Base-by-base conservation (phyloP, 2,888 invertebrate species). In the Pristionchus fissidentatus region DNA sequence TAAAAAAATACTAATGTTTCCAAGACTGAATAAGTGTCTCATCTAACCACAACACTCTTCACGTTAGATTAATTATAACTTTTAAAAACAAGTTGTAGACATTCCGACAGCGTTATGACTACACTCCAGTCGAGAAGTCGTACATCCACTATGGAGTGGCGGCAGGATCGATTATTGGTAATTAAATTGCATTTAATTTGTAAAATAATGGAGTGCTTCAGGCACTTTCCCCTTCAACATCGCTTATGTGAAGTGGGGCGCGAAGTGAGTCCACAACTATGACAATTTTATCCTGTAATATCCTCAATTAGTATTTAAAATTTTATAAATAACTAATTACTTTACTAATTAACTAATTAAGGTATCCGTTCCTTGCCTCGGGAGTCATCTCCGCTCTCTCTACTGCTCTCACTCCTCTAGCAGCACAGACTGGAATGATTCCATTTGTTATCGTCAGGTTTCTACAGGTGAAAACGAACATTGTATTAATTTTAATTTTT, bases 141-240 rank as follows among this genome's bases (percentile, higher is more conserved):
- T 26, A 55, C n/a, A 78, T 85, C n/a, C 80, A 75, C 78, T 86
- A 84, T 60, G 66, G 82, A 10, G 84, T 86, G 38, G 86, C 84
- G 38, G 66, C 86, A 7, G 85, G 85, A 19, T 70, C 83, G 22
- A 83, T 86, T 81, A 26, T 86, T 10, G 85, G 84, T 49, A 29
- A 26, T 57, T 29, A 26, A n/a, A n/a, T 52, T 19, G 85, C 83
- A 22, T 57, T 73, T 15, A 81, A 22, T 86, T 3, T 84, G 84
- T 49, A 57, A 57, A 3, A 7, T 57, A 10, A 19, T 22, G n/a
- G n/a, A n/a, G 29, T 57, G n/a, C 8, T 66, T 38, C 66, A 66
- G 66, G 66, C 35, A 85, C 85, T 13, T 84, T 86, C 46, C 86
- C 86, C 26, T 84, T 85, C 84, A 85, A 81, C 46, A 43, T 38